These are phyloP conservation scores for Tarsius wallacei DNA, from an alignment of 2,797 vertebrate species.

Conservation along the genomic window DNA sequence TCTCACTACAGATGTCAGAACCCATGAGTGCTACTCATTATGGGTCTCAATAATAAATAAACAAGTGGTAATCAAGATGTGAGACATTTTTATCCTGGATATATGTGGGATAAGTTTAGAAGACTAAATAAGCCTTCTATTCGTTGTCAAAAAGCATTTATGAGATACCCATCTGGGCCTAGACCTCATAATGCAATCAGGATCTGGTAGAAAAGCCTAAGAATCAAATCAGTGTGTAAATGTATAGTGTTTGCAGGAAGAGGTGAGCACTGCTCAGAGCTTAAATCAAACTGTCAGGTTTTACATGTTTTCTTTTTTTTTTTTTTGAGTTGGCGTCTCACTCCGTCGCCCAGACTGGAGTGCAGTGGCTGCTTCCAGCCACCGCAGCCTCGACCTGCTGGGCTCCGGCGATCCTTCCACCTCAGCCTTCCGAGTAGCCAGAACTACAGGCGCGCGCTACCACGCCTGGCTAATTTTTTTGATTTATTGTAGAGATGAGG, in stretches of 20 bases:
- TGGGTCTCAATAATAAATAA: conserved; percentile 66
- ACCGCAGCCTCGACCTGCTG: too few relatives aligned
- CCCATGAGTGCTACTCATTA: conserved; percentile 26
- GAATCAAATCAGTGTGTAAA: conserved; percentile 55
- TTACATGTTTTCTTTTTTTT: conserved; percentile 73
- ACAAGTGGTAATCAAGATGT: conserved; percentile 56
- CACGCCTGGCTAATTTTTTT: too few relatives aligned
- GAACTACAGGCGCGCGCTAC: too few relatives aligned
- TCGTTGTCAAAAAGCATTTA: conserved; percentile 67
- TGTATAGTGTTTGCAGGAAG: conserved; percentile 31
- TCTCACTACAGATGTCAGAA: conserved; percentile 54
- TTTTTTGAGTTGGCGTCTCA: too few relatives aligned
- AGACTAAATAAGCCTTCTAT: conserved; percentile 64
- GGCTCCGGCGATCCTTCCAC: too few relatives aligned
- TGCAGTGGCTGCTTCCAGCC: too few relatives aligned
- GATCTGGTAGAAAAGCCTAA: conserved; percentile 59
- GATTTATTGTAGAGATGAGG: too few relatives aligned
- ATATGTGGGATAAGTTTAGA: conserved; percentile 39
- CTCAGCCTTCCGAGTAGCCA: too few relatives aligned
- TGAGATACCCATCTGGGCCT: conserved; percentile 52
- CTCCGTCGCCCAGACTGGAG: too few relatives aligned
- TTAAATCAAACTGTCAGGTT: conserved; percentile 70
- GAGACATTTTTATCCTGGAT: conserved; percentile 62
- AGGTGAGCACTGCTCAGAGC: conserved; percentile 36
- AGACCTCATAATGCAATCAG: conserved; percentile 62